Evolutionary conservation across 2,113 vertebrate genomes (phyloP).

Genomic region (Aegithalos caudatus): DNA sequence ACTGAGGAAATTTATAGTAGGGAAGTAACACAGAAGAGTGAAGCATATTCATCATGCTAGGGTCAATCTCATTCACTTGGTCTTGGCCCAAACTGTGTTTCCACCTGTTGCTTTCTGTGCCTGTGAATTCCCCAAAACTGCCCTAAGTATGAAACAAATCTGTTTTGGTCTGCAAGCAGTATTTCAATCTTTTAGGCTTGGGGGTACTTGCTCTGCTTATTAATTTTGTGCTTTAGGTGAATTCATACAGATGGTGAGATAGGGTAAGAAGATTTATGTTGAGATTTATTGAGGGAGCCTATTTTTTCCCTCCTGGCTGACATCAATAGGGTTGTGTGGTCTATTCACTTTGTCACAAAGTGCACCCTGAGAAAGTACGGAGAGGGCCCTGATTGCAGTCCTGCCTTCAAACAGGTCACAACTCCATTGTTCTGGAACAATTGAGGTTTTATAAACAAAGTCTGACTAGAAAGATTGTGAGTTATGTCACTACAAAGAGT

Average conservation of each 20-base stretch:
- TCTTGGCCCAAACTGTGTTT: neutral
- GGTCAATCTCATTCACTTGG: neutral
- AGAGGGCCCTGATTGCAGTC: neutral
- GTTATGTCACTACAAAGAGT: conserved; percentile 27
- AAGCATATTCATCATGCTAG: neutral
- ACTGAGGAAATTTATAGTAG: neutral
- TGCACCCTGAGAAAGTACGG: conserved; percentile 41
- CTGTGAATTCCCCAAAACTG: neutral
- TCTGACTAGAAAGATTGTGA: conserved; percentile 22
- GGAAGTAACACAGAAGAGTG: neutral
- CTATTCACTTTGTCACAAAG: conserved; percentile 44
- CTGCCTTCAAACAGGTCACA: conserved; percentile 21
- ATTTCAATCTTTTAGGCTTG: neutral
- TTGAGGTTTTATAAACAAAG: conserved; percentile 49
- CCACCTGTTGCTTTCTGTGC: neutral
- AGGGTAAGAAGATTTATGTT: conserved; percentile 4
- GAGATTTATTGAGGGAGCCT: conserved; percentile 24
- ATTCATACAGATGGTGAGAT: conserved; percentile 23
- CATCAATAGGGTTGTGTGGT: conserved; percentile 35
- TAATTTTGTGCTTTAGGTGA: conserved; percentile 22
- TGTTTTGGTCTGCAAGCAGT: neutral
- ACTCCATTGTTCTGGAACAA: conserved; percentile 51
- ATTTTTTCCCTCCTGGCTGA: conserved; percentile 18
- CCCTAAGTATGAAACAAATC: neutral
- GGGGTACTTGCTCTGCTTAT: neutral